These are phyloP conservation scores for Leucoraja erinaceus DNA, from an alignment of 2,113 vertebrate species.

Conservation along the genomic window DNA sequence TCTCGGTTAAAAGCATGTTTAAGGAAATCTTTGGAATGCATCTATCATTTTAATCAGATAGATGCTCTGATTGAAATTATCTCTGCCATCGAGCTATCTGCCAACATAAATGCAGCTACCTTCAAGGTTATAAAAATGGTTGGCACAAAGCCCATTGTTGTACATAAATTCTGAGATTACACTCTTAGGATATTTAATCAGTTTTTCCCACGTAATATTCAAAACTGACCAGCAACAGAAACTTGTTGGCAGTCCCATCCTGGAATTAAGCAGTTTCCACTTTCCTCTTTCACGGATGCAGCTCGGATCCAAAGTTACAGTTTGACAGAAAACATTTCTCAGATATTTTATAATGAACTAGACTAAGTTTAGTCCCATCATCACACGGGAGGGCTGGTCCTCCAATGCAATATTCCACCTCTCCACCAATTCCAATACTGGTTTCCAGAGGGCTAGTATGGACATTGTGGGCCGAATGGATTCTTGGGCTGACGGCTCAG, in stretches of 20 bases:
- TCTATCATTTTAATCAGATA: not conserved
- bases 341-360: not conserved
- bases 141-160: not conserved
- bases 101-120: not conserved
- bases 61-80: not conserved
- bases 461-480: too few species aligned
- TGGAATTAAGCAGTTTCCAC: not conserved
- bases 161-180: not conserved
- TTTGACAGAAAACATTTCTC: not conserved
- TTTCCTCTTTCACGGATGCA: not conserved
- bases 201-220: not conserved
- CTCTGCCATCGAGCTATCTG: not conserved
- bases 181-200: not conserved
- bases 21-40: not conserved
- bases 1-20: not conserved
- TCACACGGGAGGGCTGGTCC: too few species aligned
- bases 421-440: too few species aligned
- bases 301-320: not conserved
- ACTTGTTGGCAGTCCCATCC: not conserved
- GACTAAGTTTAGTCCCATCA: too few species aligned
- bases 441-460: too few species aligned
- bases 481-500: too few species aligned
- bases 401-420: too few species aligned
- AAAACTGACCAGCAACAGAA: not conserved
- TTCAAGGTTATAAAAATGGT: not conserved